Evolutionary conservation across 2,797 vertebrate species (phyloP).

Genomic region (Limosa lapponica): DNA sequence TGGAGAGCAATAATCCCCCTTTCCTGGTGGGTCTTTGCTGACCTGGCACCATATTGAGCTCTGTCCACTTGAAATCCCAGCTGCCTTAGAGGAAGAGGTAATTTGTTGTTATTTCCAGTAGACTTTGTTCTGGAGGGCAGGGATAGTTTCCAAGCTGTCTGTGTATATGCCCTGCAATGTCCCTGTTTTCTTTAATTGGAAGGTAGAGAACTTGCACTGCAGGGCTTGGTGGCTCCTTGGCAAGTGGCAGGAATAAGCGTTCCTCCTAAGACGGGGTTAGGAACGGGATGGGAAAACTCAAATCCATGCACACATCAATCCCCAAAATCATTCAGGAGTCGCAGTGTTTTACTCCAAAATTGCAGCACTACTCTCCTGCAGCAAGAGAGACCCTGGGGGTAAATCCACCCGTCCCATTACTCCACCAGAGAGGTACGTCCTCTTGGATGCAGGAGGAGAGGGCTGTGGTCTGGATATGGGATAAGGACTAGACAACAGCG

Average conservation of each 20-base stretch:
- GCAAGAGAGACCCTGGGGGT: neutral
- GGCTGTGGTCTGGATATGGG: neutral
- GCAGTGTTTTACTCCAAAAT: neutral
- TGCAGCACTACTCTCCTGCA: neutral
- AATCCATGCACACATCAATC: neutral
- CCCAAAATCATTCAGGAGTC: neutral
- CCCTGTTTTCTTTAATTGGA: neutral
- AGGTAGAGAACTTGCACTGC: neutral
- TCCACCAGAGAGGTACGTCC: neutral
- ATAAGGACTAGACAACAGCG: neutral
- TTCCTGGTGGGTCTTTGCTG: neutral
- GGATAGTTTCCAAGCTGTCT: neutral
- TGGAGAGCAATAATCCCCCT: neutral
- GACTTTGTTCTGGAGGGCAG: neutral
- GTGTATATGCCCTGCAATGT: neutral
- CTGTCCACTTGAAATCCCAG: neutral
- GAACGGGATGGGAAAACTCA: neutral
- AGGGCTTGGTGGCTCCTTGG: neutral
- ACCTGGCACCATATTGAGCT: neutral
- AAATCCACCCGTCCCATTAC: neutral
- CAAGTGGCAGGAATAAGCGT: neutral
- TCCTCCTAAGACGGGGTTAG: neutral
- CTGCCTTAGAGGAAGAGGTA: neutral
- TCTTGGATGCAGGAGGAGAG: neutral
- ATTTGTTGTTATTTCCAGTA: neutral